phyloP scores from a whole-genome alignment of 2,888 invertebrate genomes.

The Axea sp. region DNA sequence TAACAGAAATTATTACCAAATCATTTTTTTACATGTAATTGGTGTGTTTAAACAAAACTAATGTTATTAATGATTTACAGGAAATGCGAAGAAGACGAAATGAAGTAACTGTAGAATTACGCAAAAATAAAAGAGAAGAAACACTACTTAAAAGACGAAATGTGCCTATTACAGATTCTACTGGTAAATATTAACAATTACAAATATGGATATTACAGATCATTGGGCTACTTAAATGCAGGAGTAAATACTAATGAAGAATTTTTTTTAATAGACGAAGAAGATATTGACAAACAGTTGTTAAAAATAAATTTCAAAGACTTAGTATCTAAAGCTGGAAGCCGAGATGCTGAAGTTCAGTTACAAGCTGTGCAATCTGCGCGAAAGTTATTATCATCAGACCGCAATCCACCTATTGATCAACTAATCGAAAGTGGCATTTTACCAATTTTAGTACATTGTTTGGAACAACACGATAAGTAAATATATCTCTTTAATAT shows the following conservation, averaged over 20 bases:
- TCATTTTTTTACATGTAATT: no score
- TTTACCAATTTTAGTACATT: conserved; percentile 94
- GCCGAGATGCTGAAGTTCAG: conserved; percentile 89
- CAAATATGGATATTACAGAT: background rate
- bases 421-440: conserved; percentile 96
- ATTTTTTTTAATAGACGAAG: conserved; percentile 82
- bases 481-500: conserved; percentile 70
- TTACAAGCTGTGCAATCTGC: conserved; percentile 96
- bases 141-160: conserved; percentile 97
- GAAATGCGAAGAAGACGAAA: conserved; percentile 98
- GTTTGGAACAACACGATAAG: conserved; percentile 90
- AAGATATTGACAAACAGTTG: conserved; percentile 86
- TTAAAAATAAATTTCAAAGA: conserved; percentile 88
- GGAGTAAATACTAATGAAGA: background rate
- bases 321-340: conserved; percentile 92
- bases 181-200: conserved; percentile 78
- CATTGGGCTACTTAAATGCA: no score
- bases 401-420: conserved; percentile 99
- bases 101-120: conserved; percentile 96
- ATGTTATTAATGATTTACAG: no score
- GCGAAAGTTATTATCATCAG: conserved; percentile 96
- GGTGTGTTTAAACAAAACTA: no score
- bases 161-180: conserved; percentile 93
- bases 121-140: conserved; percentile 99
- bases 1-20: no score